Evolutionary conservation across 2,888 invertebrate genomes (phyloP), one percentile per base, ranked within the genome.

Genomic region (Microplitis deprimator): DNA sequence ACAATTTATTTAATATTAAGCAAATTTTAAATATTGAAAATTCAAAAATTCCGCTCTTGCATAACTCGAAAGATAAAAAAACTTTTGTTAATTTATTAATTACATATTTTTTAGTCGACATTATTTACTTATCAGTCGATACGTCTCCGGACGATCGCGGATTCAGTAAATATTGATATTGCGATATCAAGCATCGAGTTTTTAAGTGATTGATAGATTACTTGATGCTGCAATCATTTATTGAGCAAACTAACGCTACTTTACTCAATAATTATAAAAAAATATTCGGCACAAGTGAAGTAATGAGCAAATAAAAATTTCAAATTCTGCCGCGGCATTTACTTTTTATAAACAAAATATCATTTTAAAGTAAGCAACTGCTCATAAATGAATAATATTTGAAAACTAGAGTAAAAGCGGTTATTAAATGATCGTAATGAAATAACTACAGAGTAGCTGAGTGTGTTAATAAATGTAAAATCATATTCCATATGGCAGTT

Each of bases 61-160:
- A 68, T 68, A 68, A 67, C n/a, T 16, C 39, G 40, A 7, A 38
- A 20, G 68, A 71, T 39, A 62, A 71, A 61, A 62, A 3, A 16
- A 73, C 40, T 39, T 39, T 41, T 61, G 20, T 20, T 6, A 73
- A 73, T 73, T 64, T 73, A 41, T 40, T 73, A 65, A 73, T 73
- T 73, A 64, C 50, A 65, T 10, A 41, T 73, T 73, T 64, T 64
- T 39, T n/a, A 20, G 13, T 50, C 50, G 50, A 64, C 17, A 50
- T 62, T 62, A n/a, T 41, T 61, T 62, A 59, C 38, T 71, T 50
- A 59, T 29, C 13, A 38, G 73, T 29, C 62, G 16, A 20, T 62
- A 62, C 8, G 16, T 62, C 17, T 16, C 16, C n/a, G 16, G 8
- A 16, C 16, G 62, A 62, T 62, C 50, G 50, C 13, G 10, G 50